Base-by-base conservation (phyloP, 2,113 vertebrate genomes). In the Geococcyx californianus region DNA sequence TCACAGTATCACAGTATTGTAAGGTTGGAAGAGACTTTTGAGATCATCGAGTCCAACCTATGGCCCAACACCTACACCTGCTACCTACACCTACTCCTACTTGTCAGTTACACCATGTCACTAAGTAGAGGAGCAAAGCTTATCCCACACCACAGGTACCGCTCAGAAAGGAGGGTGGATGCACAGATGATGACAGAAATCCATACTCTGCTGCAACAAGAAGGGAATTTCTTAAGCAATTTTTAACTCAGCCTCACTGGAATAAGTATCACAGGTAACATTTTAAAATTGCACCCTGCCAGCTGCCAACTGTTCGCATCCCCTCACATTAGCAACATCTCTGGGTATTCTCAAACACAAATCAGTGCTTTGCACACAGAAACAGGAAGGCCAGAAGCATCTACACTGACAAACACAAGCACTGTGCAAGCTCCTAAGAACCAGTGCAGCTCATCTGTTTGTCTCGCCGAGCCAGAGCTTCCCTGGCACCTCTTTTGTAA, bases 311-410 rank as follows among this genome's bases (percentile, higher is more conserved):
- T 1, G 8, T 1, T 17, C 3, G 4, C 23, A 3, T 6, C 16
- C 24, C 34, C 19, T 26, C 7, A 28, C 17, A 3, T 5, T 5
- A 20, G 6, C 51, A 13, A 1, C 44, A 6, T 2, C 78, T 7
- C 44, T 13, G 14, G 51, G 28, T 12, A 8, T 16, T 34, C 44
- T 58, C 78, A 20, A n/a, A 2, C 29, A 15, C 38, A 17, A 8
- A 18, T 1, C 10, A 1, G 51, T 1, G 72, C 52, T 3, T 1
- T 4, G 36, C 18, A 6, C 0, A 8, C 56, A 8, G 56, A 7
- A 24, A 6, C 18, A n/a, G 70, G 18, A 13, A 4, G 33, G 34
- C 28, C 56, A 49, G n/a, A 26, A 4, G 13, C 0, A 7, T 3
- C 45, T 6, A 8, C 5, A 1, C 23, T 1, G 31, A 9, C 23